Evolutionary conservation across 2,888 invertebrate genomes (phyloP), one percentile per base, ranked within the genome.

Genomic region (Melanargia galathea): DNA sequence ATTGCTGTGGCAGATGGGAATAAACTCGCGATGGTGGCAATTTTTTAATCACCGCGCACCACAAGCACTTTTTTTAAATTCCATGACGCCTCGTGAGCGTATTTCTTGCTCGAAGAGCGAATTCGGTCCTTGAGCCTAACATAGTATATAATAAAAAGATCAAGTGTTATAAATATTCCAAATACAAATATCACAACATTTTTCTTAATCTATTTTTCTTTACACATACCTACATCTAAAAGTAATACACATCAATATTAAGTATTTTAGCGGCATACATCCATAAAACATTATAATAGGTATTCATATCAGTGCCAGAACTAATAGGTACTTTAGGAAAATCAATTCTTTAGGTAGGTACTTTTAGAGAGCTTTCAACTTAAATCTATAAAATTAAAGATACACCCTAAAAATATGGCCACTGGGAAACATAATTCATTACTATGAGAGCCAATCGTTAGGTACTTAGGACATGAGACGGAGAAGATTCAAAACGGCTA

Each of bases 151-250:
- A 35, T 52, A 67, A 60, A 58, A 43, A 64, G 60, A 58, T 48
- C 35, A 70, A 81, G 76, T 73, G 78, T 81, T 84, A 85, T 82
- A 76, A 90, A 89, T 91, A 91, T 91, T 91, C 91, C 91, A 91
- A 84, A 88, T 91, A 91, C 91, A 91, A 91, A 90, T 91, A 91
- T 91, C 91, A 91, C 91, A 90, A 89, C 87, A 90, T 90, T 90
- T 87, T 81, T 79, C 88, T 90, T 90, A 89, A 72, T 74, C 75
- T 79, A 84, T 75, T 76, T 82, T 79, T 87, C 82, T 89, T 89
- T 90, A 90, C 86, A 90, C 77, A 85, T 86, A 90, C 77, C 84
- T 86, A 86, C 75, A 82, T 79, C 83, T 86, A 85, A 87, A 70
- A 74, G 69, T 80, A 82, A 76, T 87, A 87, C 80, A 88, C 87